Percentiles rank a stretch among this genome's conserved stretches.
Evolutionary conservation across 23 tunicate species (phyloP).

Genomic region (Styela clava): DNA sequence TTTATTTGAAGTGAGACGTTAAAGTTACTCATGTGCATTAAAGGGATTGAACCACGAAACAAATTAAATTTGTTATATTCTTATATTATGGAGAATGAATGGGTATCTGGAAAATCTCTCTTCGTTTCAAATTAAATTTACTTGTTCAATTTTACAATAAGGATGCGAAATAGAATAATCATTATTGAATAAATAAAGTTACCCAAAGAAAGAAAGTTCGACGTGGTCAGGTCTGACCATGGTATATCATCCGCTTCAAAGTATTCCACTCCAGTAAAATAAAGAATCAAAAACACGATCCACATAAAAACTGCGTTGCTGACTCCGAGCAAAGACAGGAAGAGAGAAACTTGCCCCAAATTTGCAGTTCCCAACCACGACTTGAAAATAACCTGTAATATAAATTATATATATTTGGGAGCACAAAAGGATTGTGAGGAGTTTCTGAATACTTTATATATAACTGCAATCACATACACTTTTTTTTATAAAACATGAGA

Average conservation of each 20-base stretch:
- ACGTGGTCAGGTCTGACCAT: constrained; percentile 70
- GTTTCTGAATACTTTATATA: constrained; percentile 6
- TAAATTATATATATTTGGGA: background rate
- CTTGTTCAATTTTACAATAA: too few species aligned
- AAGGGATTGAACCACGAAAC: too few species aligned
- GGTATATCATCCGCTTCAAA: constrained; percentile 62
- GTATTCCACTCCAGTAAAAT: constrained; percentile 64
- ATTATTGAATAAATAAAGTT: too few species aligned
- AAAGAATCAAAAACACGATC: constrained; percentile 59
- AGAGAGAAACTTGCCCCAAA: constrained; percentile 93
- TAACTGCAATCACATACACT: too few species aligned
- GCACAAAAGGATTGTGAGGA: background rate
- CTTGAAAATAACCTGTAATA: constrained; percentile 75
- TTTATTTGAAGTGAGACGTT: too few species aligned
- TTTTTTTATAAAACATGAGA: too few species aligned
- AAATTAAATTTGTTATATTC: too few species aligned
- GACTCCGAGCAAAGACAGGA: constrained; percentile 72
- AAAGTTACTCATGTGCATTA: too few species aligned
- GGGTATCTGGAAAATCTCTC: too few species aligned
- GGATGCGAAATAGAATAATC: too few species aligned
- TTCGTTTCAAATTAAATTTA: too few species aligned
- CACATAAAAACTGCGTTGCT: constrained; percentile 65
- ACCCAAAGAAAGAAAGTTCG: constrained; percentile 44
- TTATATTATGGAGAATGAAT: too few species aligned
- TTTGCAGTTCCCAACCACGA: constrained; percentile 49